Evolutionary conservation across 2,113 vertebrate genomes (phyloP), one percentile per base, ranked within the genome.

Genomic region (Phyllostomus discolor): DNA sequence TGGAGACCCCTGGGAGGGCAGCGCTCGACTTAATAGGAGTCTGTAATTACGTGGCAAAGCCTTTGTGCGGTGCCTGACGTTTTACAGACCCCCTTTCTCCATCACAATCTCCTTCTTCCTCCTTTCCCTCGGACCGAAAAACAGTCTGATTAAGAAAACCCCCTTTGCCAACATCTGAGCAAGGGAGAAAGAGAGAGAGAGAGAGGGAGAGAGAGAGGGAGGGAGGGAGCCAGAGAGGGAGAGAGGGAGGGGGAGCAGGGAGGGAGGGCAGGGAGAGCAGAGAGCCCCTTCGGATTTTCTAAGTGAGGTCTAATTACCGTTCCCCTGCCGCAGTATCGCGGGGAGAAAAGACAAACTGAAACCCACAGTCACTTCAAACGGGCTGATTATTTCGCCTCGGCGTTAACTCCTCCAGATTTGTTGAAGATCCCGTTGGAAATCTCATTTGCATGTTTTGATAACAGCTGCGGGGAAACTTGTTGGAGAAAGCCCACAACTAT

Each of bases 1-100:
- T 98, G 96, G 97, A 98, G 98, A 97, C 98, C 98, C 98, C 95
- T 95, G 98, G 98, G 98, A 99, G 98, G 98, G 98, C 97, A 98
- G 98, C 98, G 97, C 98, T 97, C 94, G 86, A 97, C 98, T 98
- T 98, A 98, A 99, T 98, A 98, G 98, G 98, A 98, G 98, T 95
- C 98, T 98, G 97, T 98, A 99, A 99, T 99, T 99, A 99, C 98
- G 98, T 99, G 99, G 99, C 98, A 98, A 97, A 96, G 98, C 97
- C 98, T 99, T 98, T 98, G 98, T 98, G 99, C 98, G 97, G 98
- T 97, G 98, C 97, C 98, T 99, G 99, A 99, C 98, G 98, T 98
- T 99, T 98, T 97, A 98, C 99, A 99, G 98, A 98, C 97, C 98
- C 97, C 98, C 97, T 94, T 97, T 97, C 97, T 96, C 98, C 97